Percentiles rank a stretch among this genome's conserved stretches.
Conservation (phyloP, 2,113 vertebrate species). For the Melanerpes formicivorus region DNA sequence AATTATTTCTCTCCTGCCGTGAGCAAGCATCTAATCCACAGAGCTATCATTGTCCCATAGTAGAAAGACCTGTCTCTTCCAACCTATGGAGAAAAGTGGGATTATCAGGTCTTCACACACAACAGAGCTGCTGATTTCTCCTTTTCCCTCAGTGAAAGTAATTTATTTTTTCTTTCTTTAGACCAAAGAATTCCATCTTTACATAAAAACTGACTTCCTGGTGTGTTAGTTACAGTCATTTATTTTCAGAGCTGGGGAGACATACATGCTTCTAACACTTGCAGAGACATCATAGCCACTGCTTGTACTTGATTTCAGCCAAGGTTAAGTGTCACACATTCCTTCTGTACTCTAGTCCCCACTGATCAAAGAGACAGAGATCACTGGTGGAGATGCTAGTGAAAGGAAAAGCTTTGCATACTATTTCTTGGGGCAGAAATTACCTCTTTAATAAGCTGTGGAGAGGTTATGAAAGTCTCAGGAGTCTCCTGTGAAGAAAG, state of each 20-base stretch:
- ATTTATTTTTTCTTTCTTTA: background rate
- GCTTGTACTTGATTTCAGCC: background rate
- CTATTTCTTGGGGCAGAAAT: constrained; percentile 20
- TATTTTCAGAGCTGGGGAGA: background rate
- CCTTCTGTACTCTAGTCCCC: background rate
- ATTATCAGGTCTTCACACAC: background rate
- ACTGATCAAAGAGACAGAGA: constrained; percentile 10
- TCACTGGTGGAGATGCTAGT: background rate
- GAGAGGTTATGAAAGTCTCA: background rate
- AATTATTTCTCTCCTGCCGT: background rate
- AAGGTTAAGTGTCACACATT: background rate
- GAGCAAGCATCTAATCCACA: background rate
- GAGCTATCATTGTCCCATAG: background rate
- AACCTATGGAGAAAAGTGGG: background rate
- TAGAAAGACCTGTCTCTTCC: background rate
- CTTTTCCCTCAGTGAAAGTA: background rate
- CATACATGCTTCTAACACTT: background rate
- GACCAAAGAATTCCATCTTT: background rate
- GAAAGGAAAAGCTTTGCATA: constrained; percentile 14
- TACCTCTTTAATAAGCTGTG: background rate
- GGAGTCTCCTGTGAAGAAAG: background rate
- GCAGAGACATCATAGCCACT: background rate
- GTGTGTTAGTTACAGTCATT: background rate
- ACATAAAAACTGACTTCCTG: background rate
- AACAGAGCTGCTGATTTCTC: background rate